Conservation (phyloP, 2,888 invertebrate genomes). For the Strigamia crassipes region DNA sequence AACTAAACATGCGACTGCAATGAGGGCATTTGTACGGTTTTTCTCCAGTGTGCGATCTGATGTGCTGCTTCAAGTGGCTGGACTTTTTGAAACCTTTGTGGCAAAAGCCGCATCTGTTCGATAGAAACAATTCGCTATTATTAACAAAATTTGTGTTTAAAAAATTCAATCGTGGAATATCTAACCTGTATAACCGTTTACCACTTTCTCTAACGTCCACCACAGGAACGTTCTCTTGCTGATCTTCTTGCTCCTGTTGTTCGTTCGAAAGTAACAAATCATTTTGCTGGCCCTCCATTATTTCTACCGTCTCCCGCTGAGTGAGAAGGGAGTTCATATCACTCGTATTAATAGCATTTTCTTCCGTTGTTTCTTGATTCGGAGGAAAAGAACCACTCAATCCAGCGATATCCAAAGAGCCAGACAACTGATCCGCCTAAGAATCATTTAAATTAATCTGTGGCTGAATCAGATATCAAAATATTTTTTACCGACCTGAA, state of each 20-base stretch:
- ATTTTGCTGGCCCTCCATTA: not conserved
- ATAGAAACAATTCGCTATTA: slow-evolving; percentile 49
- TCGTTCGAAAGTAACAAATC: slow-evolving; percentile 28
- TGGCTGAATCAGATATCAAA: not conserved
- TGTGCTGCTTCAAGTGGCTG: slow-evolving; percentile 61
- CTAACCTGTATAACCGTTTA: slow-evolving; percentile 40
- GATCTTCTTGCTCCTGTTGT: slow-evolving; percentile 15
- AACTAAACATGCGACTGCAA: slow-evolving; percentile 59
- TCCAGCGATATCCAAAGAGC: slow-evolving; percentile 47
- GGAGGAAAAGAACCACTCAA: slow-evolving; percentile 41
- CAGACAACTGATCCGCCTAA: slow-evolving; percentile 48
- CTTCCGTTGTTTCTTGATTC: slow-evolving; percentile 22
- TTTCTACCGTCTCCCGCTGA: not conserved
- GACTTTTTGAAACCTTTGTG: slow-evolving; percentile 60
- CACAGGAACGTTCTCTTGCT: slow-evolving; percentile 44
- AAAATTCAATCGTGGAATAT: not conserved
- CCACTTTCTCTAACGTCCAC: slow-evolving; percentile 37
- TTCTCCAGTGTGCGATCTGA: slow-evolving; percentile 60
- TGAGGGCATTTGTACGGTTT: slow-evolving; percentile 56
- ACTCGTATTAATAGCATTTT: not conserved
- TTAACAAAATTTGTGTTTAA: not conserved
- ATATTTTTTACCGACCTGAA: slow-evolving; percentile 25
- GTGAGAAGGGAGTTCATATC: slow-evolving; percentile 23
- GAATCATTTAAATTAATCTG: not conserved
- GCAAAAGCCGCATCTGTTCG: slow-evolving; percentile 59